Conservation (phyloP, 2,113 vertebrate genomes). For the Ailuropoda melanoleuca region DNA sequence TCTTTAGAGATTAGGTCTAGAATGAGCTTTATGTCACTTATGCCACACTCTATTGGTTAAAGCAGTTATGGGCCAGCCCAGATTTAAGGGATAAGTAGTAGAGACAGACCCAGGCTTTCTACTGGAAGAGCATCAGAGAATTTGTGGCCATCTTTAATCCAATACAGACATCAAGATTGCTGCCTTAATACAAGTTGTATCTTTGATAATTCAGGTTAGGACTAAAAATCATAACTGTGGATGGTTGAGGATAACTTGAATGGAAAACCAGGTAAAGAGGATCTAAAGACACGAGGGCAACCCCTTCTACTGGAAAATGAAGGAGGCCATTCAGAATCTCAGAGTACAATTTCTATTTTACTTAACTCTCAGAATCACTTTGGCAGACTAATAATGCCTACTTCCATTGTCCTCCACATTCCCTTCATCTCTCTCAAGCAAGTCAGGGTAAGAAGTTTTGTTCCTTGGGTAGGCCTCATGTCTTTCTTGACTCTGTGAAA, state of each 20-base stretch:
- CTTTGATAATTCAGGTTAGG: not conserved
- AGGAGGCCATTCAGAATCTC: not conserved
- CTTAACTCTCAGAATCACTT: not conserved
- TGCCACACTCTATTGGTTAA: conserved; percentile 8
- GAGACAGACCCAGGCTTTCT: not conserved
- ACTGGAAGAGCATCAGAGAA: not conserved
- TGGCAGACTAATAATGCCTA: not conserved
- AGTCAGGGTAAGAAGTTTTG: not conserved
- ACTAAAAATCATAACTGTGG: not conserved
- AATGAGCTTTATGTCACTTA: conserved; percentile 24
- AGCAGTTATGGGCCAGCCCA: not conserved
- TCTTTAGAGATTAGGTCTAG: not conserved
- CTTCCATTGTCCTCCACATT: not conserved
- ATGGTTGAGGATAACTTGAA: not conserved
- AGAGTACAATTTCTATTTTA: not conserved
- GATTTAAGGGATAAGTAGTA: not conserved
- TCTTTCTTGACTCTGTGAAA: not conserved
- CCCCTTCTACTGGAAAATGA: not conserved
- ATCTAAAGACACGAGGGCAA: not conserved
- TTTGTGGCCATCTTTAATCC: not conserved
- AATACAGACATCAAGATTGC: not conserved
- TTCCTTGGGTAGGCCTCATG: not conserved
- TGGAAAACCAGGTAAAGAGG: not conserved
- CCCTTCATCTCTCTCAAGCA: not conserved
- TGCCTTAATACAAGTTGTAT: not conserved